Evolutionary conservation across 2,113 vertebrate genomes (phyloP).

Genomic region (Trochalopteron elliotii): DNA sequence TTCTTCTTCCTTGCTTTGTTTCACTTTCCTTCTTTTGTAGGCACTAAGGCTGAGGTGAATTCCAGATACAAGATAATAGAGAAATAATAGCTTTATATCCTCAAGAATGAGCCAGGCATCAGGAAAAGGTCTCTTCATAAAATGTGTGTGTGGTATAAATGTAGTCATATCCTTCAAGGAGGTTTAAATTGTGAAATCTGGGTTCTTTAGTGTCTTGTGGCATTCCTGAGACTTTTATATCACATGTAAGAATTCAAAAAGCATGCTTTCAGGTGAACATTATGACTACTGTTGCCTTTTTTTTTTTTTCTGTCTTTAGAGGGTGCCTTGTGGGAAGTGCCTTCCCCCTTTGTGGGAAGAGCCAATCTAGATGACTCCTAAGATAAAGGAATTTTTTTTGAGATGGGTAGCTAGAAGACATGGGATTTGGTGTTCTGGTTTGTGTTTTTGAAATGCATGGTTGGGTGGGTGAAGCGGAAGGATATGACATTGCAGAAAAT

Average conservation of each 20-base stretch:
- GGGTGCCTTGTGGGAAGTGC: background rate
- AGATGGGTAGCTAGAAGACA: background rate
- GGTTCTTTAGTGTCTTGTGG: background rate
- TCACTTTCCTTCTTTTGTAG: constrained; percentile 54
- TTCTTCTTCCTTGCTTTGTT: background rate
- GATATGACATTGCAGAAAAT: background rate
- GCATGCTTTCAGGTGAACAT: background rate
- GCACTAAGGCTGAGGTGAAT: constrained; percentile 39
- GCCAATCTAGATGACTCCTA: background rate
- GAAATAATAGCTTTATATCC: constrained; percentile 31
- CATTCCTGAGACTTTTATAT: background rate
- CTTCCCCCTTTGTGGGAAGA: background rate
- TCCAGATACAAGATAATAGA: constrained; percentile 46
- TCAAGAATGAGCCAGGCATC: constrained; percentile 46
- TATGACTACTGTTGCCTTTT: background rate
- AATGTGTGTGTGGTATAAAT: background rate
- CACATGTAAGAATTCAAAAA: background rate
- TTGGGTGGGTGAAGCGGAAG: background rate
- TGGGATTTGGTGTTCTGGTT: background rate
- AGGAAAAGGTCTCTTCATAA: constrained; percentile 31
- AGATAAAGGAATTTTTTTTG: background rate
- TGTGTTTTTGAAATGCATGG: background rate
- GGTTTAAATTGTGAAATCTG: background rate
- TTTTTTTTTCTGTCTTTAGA: background rate
- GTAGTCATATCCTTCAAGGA: background rate